phyloP scores from a whole-genome alignment of 2,888 invertebrate species.

The Ophraella communa region DNA sequence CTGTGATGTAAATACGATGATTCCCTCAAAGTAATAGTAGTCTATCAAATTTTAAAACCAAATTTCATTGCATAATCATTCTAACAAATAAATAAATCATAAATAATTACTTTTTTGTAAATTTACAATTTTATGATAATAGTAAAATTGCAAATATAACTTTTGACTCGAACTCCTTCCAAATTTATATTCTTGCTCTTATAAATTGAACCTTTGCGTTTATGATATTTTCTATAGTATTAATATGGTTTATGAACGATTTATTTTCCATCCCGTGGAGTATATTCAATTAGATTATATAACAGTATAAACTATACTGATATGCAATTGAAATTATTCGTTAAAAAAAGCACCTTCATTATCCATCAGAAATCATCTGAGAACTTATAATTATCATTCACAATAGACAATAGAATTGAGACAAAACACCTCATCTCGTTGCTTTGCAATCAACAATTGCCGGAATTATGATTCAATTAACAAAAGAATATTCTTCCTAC shows the following conservation, averaged over 20 bases:
- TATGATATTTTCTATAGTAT: no score
- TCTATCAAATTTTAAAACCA: no score
- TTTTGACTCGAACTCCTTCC: no score
- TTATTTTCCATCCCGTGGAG: not conserved
- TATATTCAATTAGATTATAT: not conserved
- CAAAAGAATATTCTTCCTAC: not conserved
- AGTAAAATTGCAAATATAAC: no score
- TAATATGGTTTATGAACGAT: not conserved
- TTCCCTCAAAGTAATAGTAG: no score
- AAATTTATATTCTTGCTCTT: no score
- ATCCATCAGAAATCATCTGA: not conserved
- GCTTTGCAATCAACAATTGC: not conserved
- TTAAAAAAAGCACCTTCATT: not conserved
- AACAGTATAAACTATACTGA: not conserved
- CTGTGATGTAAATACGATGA: no score
- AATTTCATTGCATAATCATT: no score
- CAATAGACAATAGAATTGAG: not conserved
- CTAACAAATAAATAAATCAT: no score
- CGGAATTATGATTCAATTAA: conserved; percentile 2
- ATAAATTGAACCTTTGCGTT: no score
- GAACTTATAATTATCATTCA: not conserved
- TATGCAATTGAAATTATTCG: not conserved
- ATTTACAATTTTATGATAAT: no score
- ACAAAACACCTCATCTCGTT: not conserved
- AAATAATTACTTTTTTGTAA: no score